These are phyloP conservation scores for Conger conger DNA, from an alignment of 2,113 vertebrate species.

Conservation along the genomic window DNA sequence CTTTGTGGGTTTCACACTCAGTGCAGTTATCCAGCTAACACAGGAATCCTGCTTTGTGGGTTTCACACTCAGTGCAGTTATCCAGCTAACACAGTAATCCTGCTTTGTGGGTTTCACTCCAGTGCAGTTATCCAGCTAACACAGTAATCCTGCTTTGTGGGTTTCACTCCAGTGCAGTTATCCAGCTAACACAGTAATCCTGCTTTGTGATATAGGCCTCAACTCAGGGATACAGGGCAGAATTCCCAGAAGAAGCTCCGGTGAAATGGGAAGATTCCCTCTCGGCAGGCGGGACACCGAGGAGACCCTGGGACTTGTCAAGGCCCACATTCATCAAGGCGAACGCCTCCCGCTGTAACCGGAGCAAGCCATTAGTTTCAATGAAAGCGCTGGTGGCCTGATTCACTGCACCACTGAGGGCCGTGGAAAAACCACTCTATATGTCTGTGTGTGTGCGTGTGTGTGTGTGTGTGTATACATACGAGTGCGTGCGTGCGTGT, in stretches of 20 bases:
- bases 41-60: too few species aligned
- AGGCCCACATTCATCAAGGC: not conserved
- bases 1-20: too few species aligned
- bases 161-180: too few species aligned
- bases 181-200: too few species aligned
- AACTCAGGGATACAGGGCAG: not conserved
- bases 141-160: too few species aligned
- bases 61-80: too few species aligned
- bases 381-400: not conserved
- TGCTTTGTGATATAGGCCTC: too few species aligned
- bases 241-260: not conserved
- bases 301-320: not conserved
- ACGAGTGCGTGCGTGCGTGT: not conserved
- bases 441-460: not conserved
- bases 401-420: slow-evolving; percentile 2
- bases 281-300: not conserved
- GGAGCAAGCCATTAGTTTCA: not conserved
- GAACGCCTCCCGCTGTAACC: not conserved
- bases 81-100: too few species aligned
- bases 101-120: too few species aligned
- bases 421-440: not conserved
- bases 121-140: too few species aligned
- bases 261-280: not conserved
- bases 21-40: too few species aligned
- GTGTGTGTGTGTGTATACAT: not conserved